phyloP scores from a whole-genome alignment of 2,113 vertebrate genomes.

The Salvelinus fontinalis region DNA sequence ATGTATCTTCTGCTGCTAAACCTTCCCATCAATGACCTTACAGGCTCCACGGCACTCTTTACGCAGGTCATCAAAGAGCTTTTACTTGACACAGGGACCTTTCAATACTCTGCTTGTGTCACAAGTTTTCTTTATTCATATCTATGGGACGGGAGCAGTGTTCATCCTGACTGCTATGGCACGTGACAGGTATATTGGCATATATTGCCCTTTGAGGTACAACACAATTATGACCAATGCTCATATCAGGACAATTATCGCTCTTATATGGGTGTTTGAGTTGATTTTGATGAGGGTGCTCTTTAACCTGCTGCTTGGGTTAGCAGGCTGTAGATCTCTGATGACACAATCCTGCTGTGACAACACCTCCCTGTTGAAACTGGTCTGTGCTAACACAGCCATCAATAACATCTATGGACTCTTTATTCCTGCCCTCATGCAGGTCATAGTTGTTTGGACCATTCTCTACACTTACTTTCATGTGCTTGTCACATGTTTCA shows the following conservation, averaged over 20 bases:
- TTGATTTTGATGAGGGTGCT: conserved; percentile 57
- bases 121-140: conserved; percentile 71
- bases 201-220: conserved; percentile 72
- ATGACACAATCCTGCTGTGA: conserved; percentile 66
- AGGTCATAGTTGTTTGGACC: conserved; percentile 34
- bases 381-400: conserved; percentile 65
- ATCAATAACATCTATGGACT: conserved; percentile 70
- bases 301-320: conserved; percentile 65
- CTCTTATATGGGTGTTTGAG: conserved; percentile 48
- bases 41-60: conserved; percentile 67
- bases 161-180: conserved; percentile 70
- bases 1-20: conserved; percentile 73
- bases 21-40: conserved; percentile 68
- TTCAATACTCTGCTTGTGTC: conserved; percentile 61
- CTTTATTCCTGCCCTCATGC: conserved; percentile 2
- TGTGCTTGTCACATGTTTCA: conserved; percentile 71
- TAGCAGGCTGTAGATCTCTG: conserved; percentile 64
- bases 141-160: conserved; percentile 59
- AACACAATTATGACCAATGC: conserved; percentile 61
- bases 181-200: conserved; percentile 75
- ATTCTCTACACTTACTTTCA: conserved; percentile 66
- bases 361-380: conserved; percentile 59
- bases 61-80: conserved; percentile 57
- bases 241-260: conserved; percentile 59
- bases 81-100: conserved; percentile 44